phyloP scores from a whole-genome alignment of 2,113 vertebrate genomes.

The Poeciliopsis prolifica region DNA sequence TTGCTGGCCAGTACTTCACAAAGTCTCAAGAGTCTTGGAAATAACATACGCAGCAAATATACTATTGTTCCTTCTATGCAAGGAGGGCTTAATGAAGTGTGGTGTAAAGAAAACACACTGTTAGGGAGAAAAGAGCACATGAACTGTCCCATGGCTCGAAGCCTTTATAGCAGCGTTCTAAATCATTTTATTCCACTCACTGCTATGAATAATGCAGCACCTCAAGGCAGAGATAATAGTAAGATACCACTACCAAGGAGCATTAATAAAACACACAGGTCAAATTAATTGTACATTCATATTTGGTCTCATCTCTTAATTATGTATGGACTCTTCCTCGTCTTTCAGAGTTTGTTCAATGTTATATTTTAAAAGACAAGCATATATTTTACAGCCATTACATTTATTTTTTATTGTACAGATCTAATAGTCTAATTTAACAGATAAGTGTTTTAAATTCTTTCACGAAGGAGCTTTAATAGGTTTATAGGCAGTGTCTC shows the following conservation, averaged over 20 bases:
- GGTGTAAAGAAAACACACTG: neutral
- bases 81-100: slow-evolving; percentile 19
- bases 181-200: slow-evolving; percentile 54
- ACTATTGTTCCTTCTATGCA: slow-evolving; percentile 38
- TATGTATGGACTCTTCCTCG: slow-evolving; percentile 60
- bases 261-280: slow-evolving; percentile 66
- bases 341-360: slow-evolving; percentile 25
- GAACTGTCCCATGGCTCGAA: slow-evolving; percentile 2
- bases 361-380: slow-evolving; percentile 11
- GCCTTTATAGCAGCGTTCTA: slow-evolving; percentile 20
- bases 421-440: neutral
- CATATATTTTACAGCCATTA: slow-evolving; percentile 6
- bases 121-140: neutral
- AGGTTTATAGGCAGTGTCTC: neutral
- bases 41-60: slow-evolving; percentile 25
- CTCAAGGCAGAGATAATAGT: slow-evolving; percentile 49
- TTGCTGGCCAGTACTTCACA: slow-evolving; percentile 33
- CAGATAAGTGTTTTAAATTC: neutral
- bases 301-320: slow-evolving; percentile 55
- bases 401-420: neutral
- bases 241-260: slow-evolving; percentile 49
- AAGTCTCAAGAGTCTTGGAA: slow-evolving; percentile 13
- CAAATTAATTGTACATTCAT: slow-evolving; percentile 51
- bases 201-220: slow-evolving; percentile 58
- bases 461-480: slow-evolving; percentile 8